Evolutionary conservation across 2,888 invertebrate genomes (phyloP), one percentile per base, ranked within the genome.

Genomic region (Frankliniella fusca): DNA sequence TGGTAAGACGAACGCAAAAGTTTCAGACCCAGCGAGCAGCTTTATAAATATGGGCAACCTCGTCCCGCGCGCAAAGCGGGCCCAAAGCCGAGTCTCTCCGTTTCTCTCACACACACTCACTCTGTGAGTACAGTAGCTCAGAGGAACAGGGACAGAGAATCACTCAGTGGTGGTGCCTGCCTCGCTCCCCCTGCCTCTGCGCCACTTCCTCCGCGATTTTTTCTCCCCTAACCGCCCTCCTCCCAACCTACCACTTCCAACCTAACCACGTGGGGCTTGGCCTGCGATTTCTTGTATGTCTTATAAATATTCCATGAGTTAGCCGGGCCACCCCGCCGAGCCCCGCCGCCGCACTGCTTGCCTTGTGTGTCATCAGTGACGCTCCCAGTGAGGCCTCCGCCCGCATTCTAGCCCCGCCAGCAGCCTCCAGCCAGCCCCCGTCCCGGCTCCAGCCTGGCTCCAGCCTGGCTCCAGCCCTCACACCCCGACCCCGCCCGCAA

Each of bases 301-400:
- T 76, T 23, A 76, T 76, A 76, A 76, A 76, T 76, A 76, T 76
- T 76, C 23, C 70, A 76, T 76, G 70, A 76, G 70, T 8, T 76
- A 12, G 23, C 70, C 23, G 12, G 27, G 23, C 23, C 61, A 18
- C n/a, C 61, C n/a, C 61, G 11, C 15, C 20, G 15, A 61, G 15
- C 61, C 0, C 38, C n/a, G n/a, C n/a, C 54, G 54, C 54, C 15
- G 54, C 54, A 18, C 54, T 12, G 54, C 54, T 18, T 18, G 54
- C 15, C 54, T 12, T 18, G 7, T n/a, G 61, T 61, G 61, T 61
- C 61, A 61, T 61, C 61, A 61, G 61, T 61, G 61, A 18, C 61
- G 7, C 61, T 18, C 61, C 61, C 61, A 10, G 18, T 38, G 38
- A 38, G 38, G 7, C 15, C 61, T 61, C 54, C 54, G 54, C 54